Conservation (phyloP, 2,797 vertebrate species). For the Macrochelys suwanniensis region DNA sequence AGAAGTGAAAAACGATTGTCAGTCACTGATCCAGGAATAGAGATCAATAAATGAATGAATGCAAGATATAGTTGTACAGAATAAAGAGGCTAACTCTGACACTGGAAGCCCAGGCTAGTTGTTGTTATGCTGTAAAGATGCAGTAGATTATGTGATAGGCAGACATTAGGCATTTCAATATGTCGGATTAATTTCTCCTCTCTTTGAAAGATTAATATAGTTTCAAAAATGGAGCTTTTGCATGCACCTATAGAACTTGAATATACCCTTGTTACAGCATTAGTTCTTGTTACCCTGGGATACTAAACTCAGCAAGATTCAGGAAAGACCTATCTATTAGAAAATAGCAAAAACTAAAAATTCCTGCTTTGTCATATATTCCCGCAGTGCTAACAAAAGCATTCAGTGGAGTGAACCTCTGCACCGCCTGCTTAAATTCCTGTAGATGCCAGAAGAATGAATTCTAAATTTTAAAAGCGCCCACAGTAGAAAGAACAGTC, state of each 20-base stretch:
- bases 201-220: not conserved
- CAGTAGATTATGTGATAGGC: not conserved
- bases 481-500: not conserved
- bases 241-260: not conserved
- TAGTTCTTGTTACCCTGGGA: not conserved
- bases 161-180: not conserved
- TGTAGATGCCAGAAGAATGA: not conserved
- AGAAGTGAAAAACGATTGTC: conserved; percentile 2
- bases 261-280: not conserved
- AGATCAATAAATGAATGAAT: not conserved
- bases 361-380: not conserved
- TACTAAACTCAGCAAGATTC: not conserved
- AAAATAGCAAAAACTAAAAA: not conserved
- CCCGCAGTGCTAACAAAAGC: not conserved
- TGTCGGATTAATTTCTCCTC: not conserved
- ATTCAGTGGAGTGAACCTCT: not conserved
- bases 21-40: conserved; percentile 18
- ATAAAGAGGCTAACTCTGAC: not conserved
- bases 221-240: not conserved
- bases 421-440: not conserved
- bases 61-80: not conserved
- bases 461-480: not conserved
- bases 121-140: not conserved
- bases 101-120: not conserved
- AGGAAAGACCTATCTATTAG: not conserved